Percentiles rank a stretch among this genome's conserved stretches.
phyloP scores from a whole-genome alignment of 2,113 vertebrate genomes.

The Psettodes erumei region DNA sequence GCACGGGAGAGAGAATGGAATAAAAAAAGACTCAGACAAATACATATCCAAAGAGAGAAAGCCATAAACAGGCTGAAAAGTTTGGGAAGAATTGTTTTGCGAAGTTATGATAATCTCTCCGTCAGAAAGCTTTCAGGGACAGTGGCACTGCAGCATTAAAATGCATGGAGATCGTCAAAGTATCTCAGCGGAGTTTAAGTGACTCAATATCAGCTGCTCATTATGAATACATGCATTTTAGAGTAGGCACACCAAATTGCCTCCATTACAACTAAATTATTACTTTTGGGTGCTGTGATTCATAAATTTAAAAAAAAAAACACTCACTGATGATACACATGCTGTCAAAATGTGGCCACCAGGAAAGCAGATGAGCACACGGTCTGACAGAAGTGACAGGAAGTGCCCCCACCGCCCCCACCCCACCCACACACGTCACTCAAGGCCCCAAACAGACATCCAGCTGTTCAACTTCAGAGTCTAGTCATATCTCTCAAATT shows the following conservation, averaged over 20 bases:
- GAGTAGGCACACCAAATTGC: constrained; percentile 28
- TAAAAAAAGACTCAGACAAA: constrained; percentile 16
- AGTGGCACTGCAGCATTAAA: constrained; percentile 43
- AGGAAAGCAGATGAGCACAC: constrained; percentile 30
- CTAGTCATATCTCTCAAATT: constrained; percentile 18
- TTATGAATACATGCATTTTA: constrained; percentile 46
- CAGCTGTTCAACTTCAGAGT: background rate
- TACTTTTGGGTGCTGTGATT: constrained; percentile 36
- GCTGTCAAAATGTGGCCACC: constrained; percentile 40
- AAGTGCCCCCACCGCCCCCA: constrained; percentile 13
- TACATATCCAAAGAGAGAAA: constrained; percentile 11
- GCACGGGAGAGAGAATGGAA: background rate
- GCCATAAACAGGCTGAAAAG: constrained; percentile 21
- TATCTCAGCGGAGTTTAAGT: constrained; percentile 15
- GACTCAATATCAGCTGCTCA: constrained; percentile 9
- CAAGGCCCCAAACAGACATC: constrained; percentile 1
- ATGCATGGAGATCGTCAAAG: constrained; percentile 40
- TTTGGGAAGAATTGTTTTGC: constrained; percentile 35
- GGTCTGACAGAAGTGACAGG: constrained; percentile 38
- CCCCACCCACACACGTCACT: background rate
- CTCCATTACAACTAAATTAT: constrained; percentile 46
- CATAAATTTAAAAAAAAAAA: constrained; percentile 16
- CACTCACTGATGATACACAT: constrained; percentile 4
- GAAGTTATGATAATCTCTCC: constrained; percentile 37
- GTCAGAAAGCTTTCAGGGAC: constrained; percentile 46